Base-by-base conservation (phyloP, 2,797 vertebrate genomes). In the Acanthurus leucopareius region DNA sequence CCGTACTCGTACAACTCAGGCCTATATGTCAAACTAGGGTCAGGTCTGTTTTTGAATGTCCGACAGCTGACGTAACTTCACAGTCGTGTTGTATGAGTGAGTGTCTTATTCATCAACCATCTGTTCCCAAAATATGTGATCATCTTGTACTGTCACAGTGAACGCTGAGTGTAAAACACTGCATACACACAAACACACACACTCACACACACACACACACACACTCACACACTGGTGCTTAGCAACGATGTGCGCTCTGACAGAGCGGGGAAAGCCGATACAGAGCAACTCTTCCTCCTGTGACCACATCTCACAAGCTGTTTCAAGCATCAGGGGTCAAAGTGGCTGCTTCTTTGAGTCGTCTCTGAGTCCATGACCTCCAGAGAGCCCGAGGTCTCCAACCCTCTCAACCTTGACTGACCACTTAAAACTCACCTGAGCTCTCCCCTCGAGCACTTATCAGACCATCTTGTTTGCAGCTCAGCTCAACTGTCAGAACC, bases 351-450 rank as follows among this genome's bases (percentile, higher is more conserved):
- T 56, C 79, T 85, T 69, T 35, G 54, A 65, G 68, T 60, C 25
- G 7, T 63, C 61, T 17, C 62, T 19, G 78, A 84, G 62, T 79
- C 47, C 54, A 22, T 79, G 82, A 86, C 86, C 82, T 78, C 67
- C 69, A 44, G 51, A 81, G 73, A 51, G 79, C 82, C 65, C 9
- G 16, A 44, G 74, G 71, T 62, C 53, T 4, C 51, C 71, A 35
- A 38, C 69, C 79, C 66, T 87, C 87, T 86, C 77, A 72, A 92
- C 91, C 91, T 92, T 92, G 94, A 93, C 91, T 92, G 91, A 82
- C 91, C 65, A 68, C 82, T 76, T 86, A 82, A 84, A 80, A 60
- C 75, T 79, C 82, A 84, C 83, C 89, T 83, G 84, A 86, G 71
- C 86, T 76, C 81, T 54, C 62, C 32, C 81, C 73, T 44, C 28